Evolutionary conservation across 2,888 invertebrate species (phyloP), one percentile per base, ranked within the genome.

Genomic region (Acleris laterana): DNA sequence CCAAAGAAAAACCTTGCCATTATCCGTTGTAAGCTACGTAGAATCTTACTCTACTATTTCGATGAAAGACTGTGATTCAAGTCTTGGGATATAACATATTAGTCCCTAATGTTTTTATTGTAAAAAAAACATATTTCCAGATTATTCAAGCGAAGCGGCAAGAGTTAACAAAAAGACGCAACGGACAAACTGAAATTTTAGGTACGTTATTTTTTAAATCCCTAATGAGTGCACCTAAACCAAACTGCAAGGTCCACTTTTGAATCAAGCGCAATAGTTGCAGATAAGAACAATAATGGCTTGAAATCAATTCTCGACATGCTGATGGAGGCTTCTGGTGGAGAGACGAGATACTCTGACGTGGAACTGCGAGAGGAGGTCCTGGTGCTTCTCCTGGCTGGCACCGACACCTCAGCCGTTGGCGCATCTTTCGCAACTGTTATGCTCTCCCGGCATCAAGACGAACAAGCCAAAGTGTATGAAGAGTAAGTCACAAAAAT

Each of bases 401-500:
- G 46, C 46, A 46, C 46, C 46, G 46, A 46, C 46, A 46, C 46
- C 17, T 46, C 46, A 0, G 46, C 46, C 6, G 17, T 17, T 7
- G 46, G 46, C 1, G 46, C 5, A 7, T 4, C 46, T 46, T 46
- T 46, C 7, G 46, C 46, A 46, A 17, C 46, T 2, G n/a, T 46
- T 17, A 46, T 46, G 46, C 7, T 46, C 6, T 46, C 46, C 17
- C 46, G 46, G 1, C 2, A 46, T 46, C 46, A 46, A n/a, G 46
- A 46, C 5, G 46, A 46, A 46, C 46, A 46, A 46, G 46, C 46
- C 16, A 46, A 46, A 46, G 46, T 46, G 7, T 46, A 46, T 46
- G 16, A 16, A 46, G 46, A 46, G 46, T 46, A n/a, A 46, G 46
- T 46, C 38, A 13, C 4, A 32, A 32, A 32, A 13, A 38, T 13